Evolutionary conservation across 2,888 invertebrate species (phyloP).

Genomic region (Muscina levida): DNA sequence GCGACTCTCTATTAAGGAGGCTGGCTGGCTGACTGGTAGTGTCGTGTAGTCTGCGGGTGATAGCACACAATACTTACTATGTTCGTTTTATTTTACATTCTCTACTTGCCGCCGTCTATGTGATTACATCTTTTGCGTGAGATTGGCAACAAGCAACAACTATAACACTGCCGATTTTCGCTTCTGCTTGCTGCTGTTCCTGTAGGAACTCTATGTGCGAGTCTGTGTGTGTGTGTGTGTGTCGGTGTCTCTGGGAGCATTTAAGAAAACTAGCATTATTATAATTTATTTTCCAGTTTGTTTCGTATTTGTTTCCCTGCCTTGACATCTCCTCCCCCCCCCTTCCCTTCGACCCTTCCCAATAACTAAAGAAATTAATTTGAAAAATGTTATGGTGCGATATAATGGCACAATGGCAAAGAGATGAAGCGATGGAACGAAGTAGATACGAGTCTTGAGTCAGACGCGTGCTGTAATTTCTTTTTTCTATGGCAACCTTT

Average conservation of each 20-base stretch:
- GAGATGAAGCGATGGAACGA: background rate
- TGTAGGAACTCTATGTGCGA: constrained; percentile 2
- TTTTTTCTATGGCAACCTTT: too few relatives aligned
- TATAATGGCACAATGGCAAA: too few relatives aligned
- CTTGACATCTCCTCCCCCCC: background rate
- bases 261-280: constrained; percentile 37
- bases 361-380: constrained; percentile 27
- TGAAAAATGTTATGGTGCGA: too few relatives aligned
- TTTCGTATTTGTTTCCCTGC: constrained; percentile 5
- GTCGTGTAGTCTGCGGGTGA: background rate
- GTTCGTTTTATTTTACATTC: too few relatives aligned
- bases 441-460: too few relatives aligned
- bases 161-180: background rate
- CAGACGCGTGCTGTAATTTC: too few relatives aligned
- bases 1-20: too few relatives aligned
- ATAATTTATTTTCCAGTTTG: constrained; percentile 32
- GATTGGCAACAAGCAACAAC: constrained; percentile 56
- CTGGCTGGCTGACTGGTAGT: background rate
- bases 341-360: background rate
- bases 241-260: background rate
- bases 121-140: constrained; percentile 63
- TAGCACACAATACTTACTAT: constrained; percentile 9
- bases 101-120: background rate
- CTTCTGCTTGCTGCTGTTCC: background rate
- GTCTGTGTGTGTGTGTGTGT: background rate